A percentile compares a stretch with the other conserved stretches of the same genome.
phyloP scores from a whole-genome alignment of 2,888 invertebrate species.

The Nephrotoma guestfalica region DNA sequence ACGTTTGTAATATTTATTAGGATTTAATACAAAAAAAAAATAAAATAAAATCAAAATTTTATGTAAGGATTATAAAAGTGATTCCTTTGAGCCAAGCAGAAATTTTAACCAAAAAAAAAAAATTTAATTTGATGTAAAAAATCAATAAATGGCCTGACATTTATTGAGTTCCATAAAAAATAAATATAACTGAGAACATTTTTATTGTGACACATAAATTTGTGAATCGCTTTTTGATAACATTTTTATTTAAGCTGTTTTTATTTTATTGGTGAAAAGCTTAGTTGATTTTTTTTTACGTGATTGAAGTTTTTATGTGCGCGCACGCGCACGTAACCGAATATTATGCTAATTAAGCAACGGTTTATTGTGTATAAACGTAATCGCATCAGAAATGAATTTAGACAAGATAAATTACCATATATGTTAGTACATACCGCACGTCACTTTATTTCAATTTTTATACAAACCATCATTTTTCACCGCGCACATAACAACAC shows the following conservation, averaged over 20 bases:
- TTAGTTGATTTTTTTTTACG: neutral
- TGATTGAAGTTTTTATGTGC: neutral
- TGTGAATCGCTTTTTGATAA: neutral
- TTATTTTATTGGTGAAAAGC: neutral
- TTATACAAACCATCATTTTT: neutral
- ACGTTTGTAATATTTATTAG: neutral
- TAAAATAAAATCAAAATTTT: neutral
- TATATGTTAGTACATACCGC: neutral
- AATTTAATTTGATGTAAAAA: neutral
- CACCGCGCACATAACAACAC: neutral
- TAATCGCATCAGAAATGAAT: neutral
- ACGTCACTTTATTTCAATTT: too few species aligned
- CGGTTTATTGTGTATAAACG: too few species aligned
- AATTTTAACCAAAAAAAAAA: neutral
- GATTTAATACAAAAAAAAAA: neutral
- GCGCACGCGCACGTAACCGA: neutral
- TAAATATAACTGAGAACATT: neutral
- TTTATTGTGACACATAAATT: neutral
- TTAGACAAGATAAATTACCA: neutral
- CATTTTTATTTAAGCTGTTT: neutral
- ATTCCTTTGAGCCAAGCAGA: neutral
- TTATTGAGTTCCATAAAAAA: neutral
- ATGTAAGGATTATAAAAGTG: neutral
- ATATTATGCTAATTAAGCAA: too few species aligned
- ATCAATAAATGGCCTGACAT: neutral